These are phyloP conservation scores for Anagrus nilaparvatae DNA, from an alignment of 1,140 invertebrate species.

Conservation along the genomic window DNA sequence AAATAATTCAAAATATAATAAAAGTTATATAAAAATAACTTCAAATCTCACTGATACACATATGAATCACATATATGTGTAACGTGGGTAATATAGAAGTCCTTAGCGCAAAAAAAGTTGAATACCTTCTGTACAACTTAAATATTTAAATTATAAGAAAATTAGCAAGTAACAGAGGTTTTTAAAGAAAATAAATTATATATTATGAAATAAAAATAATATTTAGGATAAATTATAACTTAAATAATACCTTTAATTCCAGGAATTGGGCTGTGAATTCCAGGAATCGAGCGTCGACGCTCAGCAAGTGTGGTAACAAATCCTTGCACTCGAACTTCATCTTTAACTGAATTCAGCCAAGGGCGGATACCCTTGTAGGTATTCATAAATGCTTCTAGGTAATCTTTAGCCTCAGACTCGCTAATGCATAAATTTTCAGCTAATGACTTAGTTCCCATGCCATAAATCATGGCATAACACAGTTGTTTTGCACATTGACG, in stretches of 20 bases:
- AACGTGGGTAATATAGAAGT: no score
- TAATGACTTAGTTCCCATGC: conserved; percentile 85
- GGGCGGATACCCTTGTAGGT: conserved; percentile 64
- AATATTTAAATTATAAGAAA: no score
- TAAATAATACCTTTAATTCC: conserved; percentile 42
- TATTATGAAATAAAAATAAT: background rate
- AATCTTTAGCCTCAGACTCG: conserved; percentile 67
- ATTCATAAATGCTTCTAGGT: conserved; percentile 74
- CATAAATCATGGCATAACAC: conserved; percentile 96
- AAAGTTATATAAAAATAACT: no score
- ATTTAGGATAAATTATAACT: background rate
- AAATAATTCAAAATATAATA: no score
- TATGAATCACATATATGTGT: no score
- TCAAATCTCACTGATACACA: no score
- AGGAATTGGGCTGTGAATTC: conserved; percentile 56
- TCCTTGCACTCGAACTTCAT: conserved; percentile 59
- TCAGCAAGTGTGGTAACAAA: conserved; percentile 77
- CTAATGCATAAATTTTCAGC: conserved; percentile 69
- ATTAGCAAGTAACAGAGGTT: no score
- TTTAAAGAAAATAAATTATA: conserved; percentile 1
- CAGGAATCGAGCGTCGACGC: conserved; percentile 66
- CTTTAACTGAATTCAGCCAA: conserved; percentile 58
- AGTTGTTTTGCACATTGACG: conserved; percentile 86
- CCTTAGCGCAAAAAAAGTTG: no score
- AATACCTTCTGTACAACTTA: no score